Evolutionary conservation across 2,797 vertebrate genomes (phyloP).

Genomic region (Lacerta bilineata): DNA sequence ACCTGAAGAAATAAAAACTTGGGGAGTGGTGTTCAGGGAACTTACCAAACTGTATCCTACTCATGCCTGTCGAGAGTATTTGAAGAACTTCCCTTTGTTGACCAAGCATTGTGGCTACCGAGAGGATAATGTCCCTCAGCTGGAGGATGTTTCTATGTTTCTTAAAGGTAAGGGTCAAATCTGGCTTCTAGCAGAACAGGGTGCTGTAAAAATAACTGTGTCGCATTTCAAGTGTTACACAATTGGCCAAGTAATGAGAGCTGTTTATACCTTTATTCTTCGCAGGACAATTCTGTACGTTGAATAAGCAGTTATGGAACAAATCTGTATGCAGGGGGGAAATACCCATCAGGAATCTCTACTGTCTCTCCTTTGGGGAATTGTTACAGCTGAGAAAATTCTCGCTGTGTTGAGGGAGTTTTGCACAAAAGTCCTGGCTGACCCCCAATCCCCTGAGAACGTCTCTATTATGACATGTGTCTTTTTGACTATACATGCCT

Average conservation of each 20-base stretch:
- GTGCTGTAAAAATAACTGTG: slow-evolving; percentile 1
- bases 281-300: neutral
- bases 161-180: slow-evolving; percentile 87
- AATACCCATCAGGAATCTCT: neutral
- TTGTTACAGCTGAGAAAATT: neutral
- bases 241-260: neutral
- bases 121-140: slow-evolving; percentile 95
- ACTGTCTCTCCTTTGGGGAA: neutral
- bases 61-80: slow-evolving; percentile 94
- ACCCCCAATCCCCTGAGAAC: neutral
- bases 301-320: neutral
- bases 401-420: neutral
- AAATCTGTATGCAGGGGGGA: neutral
- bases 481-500: neutral
- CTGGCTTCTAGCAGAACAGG: neutral
- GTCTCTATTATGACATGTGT: neutral
- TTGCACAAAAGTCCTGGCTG: slow-evolving; percentile 7
- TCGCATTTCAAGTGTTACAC: neutral
- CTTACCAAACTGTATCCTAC: slow-evolving; percentile 95
- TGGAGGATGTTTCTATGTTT: slow-evolving; percentile 93
- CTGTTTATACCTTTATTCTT: neutral
- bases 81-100: slow-evolving; percentile 95
- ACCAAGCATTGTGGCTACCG: slow-evolving; percentile 92
- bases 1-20: slow-evolving; percentile 91
- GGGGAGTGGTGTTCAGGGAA: slow-evolving; percentile 93